Percentiles rank a stretch among this genome's conserved stretches.
phyloP scores from a whole-genome alignment of 2,888 invertebrate species.

The Spisula solida region DNA sequence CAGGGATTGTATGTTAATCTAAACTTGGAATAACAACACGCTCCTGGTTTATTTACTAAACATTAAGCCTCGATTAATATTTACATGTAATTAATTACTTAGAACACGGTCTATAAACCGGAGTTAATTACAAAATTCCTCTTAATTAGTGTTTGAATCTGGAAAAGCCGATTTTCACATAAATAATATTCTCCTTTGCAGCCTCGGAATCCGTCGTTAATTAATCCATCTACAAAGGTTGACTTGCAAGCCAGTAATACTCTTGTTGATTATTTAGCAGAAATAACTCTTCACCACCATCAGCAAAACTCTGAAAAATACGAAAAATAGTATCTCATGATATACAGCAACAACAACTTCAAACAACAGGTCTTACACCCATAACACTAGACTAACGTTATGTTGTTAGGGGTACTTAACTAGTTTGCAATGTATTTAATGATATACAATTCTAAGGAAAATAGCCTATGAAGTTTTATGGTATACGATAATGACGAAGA shows the following conservation, averaged over 20 bases:
- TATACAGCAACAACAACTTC: constrained; percentile 8
- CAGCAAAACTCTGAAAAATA: background rate
- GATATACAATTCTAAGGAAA: background rate
- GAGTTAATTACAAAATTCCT: background rate
- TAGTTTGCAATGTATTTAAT: background rate
- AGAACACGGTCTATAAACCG: background rate
- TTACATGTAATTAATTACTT: background rate
- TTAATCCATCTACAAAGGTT: background rate
- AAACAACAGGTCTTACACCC: background rate
- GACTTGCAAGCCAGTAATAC: background rate
- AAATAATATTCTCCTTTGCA: background rate
- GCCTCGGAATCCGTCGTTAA: background rate
- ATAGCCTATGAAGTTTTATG: constrained; percentile 5
- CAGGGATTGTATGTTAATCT: background rate
- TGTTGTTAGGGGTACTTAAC: background rate
- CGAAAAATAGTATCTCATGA: background rate
- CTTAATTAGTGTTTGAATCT: background rate
- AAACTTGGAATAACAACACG: constrained; percentile 1
- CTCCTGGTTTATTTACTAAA: background rate
- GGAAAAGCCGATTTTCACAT: constrained; percentile 13
- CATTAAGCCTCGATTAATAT: background rate
- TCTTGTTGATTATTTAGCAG: background rate
- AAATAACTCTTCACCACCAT: background rate
- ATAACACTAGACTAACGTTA: background rate
- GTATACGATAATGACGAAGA: background rate